A percentile compares a stretch with the other conserved stretches of the same genome.
These are phyloP conservation scores for Drosophila willistoni DNA, from an alignment of 1,140 invertebrate species.

Conservation along the genomic window DNA sequence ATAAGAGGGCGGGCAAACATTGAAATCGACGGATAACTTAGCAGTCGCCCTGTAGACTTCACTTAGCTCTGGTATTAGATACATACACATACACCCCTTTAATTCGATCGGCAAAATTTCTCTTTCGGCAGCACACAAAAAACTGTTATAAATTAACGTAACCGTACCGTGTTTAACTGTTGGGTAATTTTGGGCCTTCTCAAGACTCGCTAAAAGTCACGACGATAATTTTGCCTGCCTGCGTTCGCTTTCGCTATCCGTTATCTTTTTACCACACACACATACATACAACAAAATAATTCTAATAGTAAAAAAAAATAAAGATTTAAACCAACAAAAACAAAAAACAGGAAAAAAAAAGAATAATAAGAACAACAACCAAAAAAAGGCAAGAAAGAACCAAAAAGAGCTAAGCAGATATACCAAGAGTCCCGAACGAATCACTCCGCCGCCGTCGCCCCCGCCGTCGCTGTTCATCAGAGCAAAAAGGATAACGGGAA, in stretches of 20 bases:
- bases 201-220: constrained; percentile 4
- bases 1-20: neutral
- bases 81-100: constrained; percentile 49
- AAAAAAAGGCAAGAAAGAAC: too few species aligned
- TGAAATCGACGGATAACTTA: constrained; percentile 4
- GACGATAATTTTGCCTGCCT: constrained; percentile 20
- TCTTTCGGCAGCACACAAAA: constrained; percentile 60
- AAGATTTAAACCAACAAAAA: too few species aligned
- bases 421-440: too few species aligned
- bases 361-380: neutral
- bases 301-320: neutral
- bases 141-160: constrained; percentile 61
- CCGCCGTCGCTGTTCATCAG: too few species aligned
- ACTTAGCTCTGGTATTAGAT: constrained; percentile 40
- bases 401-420: too few species aligned
- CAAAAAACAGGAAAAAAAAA: neutral
- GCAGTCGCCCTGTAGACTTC: constrained; percentile 40
- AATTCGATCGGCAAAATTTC: constrained; percentile 68
- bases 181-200: constrained; percentile 25
- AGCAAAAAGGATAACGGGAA: neutral
- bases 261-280: neutral
- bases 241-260: constrained; percentile 23
- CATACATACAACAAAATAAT: neutral
- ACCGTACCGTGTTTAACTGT: constrained; percentile 46
- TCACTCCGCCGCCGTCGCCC: too few species aligned